Evolutionary conservation across 2,113 vertebrate genomes (phyloP).

Genomic region (Rafetus swinhoei): DNA sequence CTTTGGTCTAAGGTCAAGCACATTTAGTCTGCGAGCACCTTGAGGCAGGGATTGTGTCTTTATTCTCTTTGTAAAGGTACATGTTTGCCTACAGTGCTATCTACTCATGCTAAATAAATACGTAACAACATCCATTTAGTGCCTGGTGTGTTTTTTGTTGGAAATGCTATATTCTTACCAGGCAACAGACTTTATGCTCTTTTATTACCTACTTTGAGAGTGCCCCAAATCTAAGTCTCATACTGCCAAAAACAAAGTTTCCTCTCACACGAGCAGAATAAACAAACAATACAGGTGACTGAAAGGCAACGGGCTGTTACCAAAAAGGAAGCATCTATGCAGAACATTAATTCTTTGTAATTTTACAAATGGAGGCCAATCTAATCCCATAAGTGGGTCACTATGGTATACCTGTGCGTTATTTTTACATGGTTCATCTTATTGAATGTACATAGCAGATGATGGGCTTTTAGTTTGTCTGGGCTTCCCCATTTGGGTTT

Average conservation of each 20-base stretch:
- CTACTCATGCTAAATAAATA: background rate
- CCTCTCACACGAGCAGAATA: background rate
- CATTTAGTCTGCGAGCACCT: background rate
- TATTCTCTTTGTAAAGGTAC: background rate
- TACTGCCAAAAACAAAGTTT: background rate
- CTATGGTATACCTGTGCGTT: too few relatives aligned
- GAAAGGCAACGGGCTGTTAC: background rate
- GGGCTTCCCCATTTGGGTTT: too few relatives aligned
- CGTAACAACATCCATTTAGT: background rate
- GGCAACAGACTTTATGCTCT: fast-evolving
- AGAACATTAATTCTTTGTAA: too few relatives aligned
- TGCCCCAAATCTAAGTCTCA: background rate
- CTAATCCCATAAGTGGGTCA: too few relatives aligned
- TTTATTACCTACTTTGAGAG: fast-evolving
- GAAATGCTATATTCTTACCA: background rate
- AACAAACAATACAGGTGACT: background rate
- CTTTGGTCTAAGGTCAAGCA: background rate
- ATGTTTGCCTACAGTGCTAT: background rate
- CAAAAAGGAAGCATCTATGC: background rate
- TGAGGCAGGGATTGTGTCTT: background rate
- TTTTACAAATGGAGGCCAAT: too few relatives aligned
- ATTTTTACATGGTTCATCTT: too few relatives aligned
- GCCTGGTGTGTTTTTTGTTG: fast-evolving
- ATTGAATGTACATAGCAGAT: too few relatives aligned
- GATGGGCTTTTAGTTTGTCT: too few relatives aligned